A percentile compares a stretch with the other conserved stretches of the same genome.
Evolutionary conservation across 2,888 invertebrate species (phyloP).

Genomic region (Philhelius pedissequus): DNA sequence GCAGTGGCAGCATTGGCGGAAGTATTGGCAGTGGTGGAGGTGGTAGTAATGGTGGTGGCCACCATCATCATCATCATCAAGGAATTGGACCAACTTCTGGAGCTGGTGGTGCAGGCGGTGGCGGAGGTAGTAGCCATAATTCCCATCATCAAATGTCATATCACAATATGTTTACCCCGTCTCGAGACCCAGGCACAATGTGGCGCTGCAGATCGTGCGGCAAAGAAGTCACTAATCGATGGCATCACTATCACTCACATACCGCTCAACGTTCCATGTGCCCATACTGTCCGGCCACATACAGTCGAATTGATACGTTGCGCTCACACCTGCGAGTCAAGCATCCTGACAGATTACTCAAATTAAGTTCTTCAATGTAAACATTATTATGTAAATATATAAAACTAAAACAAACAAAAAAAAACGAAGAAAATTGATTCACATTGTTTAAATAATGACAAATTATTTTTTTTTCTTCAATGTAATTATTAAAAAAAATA

Average conservation of each 20-base stretch:
- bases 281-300: conserved; percentile 91
- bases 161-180: conserved; percentile 90
- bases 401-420: conserved; percentile 13
- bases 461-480: conserved; percentile 30
- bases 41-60: conserved; percentile 68
- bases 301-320: conserved; percentile 92
- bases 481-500: conserved; percentile 37
- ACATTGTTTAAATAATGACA: neutral
- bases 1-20: conserved; percentile 67
- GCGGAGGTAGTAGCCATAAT: conserved; percentile 71
- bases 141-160: conserved; percentile 83
- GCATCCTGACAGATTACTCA: conserved; percentile 81
- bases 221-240: conserved; percentile 92
- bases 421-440: neutral
- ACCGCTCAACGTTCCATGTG: conserved; percentile 89
- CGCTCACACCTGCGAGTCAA: conserved; percentile 90
- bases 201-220: conserved; percentile 91
- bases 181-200: conserved; percentile 85
- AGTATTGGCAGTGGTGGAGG: conserved; percentile 69
- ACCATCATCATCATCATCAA: conserved; percentile 68
- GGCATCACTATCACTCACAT: conserved; percentile 93
- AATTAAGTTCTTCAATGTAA: conserved; percentile 77
- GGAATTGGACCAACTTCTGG: conserved; percentile 63
- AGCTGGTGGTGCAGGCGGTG: conserved; percentile 70
- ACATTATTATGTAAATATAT: conserved; percentile 57